Percentiles rank a stretch among this genome's conserved stretches.
Conservation (phyloP, 2,113 vertebrate genomes). For the Heteronetta atricapilla region DNA sequence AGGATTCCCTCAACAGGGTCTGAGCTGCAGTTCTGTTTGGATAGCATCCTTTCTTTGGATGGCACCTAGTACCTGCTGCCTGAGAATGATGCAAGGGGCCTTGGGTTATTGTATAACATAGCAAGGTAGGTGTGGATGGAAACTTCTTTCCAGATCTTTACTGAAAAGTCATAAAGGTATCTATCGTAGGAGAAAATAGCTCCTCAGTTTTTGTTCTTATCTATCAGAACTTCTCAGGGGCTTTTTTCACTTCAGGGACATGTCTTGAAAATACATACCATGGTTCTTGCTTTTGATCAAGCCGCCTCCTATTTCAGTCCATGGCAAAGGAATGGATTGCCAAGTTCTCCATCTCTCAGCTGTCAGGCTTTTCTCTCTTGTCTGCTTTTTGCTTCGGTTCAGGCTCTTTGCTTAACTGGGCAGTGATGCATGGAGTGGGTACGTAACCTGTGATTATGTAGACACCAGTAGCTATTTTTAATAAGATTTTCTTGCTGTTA, state of each 20-base stretch:
- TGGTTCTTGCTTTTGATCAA: neutral
- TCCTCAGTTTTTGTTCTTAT: neutral
- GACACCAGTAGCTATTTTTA: neutral
- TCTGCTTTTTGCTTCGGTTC: neutral
- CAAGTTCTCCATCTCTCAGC: neutral
- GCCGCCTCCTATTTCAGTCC: neutral
- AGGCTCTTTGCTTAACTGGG: neutral
- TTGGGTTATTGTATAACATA: accelerated
- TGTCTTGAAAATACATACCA: neutral
- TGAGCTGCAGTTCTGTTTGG: neutral
- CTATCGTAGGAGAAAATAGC: neutral
- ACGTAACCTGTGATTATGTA: neutral
- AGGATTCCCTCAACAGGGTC: neutral
- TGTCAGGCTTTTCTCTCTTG: neutral
- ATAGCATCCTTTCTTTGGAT: neutral
- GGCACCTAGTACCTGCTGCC: neutral
- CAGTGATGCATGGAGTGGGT: neutral
- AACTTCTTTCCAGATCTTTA: neutral
- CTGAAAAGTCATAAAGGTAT: neutral
- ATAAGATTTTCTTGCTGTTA: neutral
- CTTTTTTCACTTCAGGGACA: accelerated
- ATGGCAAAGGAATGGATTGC: neutral
- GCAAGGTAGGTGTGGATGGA: neutral
- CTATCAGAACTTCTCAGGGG: neutral
- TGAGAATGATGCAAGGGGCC: neutral